Evolutionary conservation across 2,797 vertebrate genomes (phyloP), one percentile per base, ranked within the genome.

Genomic region (Picus viridis): DNA sequence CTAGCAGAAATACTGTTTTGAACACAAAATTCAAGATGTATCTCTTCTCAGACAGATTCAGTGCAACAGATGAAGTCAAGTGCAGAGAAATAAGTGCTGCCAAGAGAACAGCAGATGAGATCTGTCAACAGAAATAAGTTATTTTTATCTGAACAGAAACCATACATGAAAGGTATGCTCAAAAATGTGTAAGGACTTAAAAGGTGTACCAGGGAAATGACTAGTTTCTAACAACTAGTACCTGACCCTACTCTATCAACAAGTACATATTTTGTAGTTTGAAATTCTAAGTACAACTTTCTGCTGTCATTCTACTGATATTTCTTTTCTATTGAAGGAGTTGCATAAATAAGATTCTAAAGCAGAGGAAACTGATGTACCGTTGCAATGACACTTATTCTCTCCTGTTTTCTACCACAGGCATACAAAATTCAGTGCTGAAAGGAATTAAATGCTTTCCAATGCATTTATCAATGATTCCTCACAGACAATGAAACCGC

Each of bases 101-200:
- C 49, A 94, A 86, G 39, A 34, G 90, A 93, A 83, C 39, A 83
- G 26, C 51, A 95, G 76, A 87, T 63, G 29, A 94, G 32, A 73
- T 47, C n/a, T 86, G 56, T 63, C 83, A 93, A 86, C 32, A 90
- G 58, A 88, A 76, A 73, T 68, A 88, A 91, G 68, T 86, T 86
- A 86, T 80, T 84, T 92, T 91, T 68, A 43, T 84, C 72, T 78
- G 51, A 83, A 69, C 12, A 82, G 78, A 91, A 90, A 77, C n/a
- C 39, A 29, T 18, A 53, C 39, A 72, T 30, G 4, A 61, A 88
- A 88, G 12, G 7, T 27, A 75, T 2, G 7, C 64, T 86, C 39
- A 43, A 73, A 92, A 88, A 68, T 3, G 4, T 59, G 59, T 53
- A 75, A 87, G 27, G 17, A 67, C 30, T 83, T 53, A 36, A 54